Percentiles rank a stretch among this genome's conserved stretches.
Conservation (phyloP, 2,797 vertebrate genomes). For the Esox masquinongy region DNA sequence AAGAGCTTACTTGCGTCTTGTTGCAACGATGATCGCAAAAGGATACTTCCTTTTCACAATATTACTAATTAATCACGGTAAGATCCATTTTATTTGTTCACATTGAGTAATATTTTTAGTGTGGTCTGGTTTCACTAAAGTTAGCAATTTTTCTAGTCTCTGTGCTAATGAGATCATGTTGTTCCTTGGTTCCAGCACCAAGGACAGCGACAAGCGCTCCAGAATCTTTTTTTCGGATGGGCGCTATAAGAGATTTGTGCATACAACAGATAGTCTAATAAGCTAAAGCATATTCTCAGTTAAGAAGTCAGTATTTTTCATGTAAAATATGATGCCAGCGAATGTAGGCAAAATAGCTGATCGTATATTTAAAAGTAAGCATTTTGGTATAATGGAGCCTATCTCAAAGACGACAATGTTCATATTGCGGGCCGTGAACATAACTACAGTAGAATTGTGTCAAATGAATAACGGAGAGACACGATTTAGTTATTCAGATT, state of each 20-base stretch:
- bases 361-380: neutral
- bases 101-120: constrained; percentile 20
- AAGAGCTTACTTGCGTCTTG: constrained; percentile 36
- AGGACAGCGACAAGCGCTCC: constrained; percentile 62
- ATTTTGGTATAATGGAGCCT: neutral
- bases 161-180: constrained; percentile 1
- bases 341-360: neutral
- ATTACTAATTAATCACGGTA: constrained; percentile 68
- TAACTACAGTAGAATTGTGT: neutral
- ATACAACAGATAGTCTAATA: neutral
- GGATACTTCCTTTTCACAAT: constrained; percentile 61
- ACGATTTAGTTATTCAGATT: neutral
- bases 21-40: constrained; percentile 66
- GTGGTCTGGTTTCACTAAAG: neutral
- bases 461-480: neutral
- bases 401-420: neutral
- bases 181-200: constrained; percentile 64
- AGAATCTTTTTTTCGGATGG: neutral
- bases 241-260: neutral
- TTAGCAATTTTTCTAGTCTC: neutral
- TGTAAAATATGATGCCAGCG: neutral
- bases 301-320: neutral
- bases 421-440: neutral
- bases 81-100: constrained; percentile 38
- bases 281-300: neutral